These are phyloP conservation scores for Henricia sp. DNA, from an alignment of 53 echinoderm and acorn worm genomes.

Conservation along the genomic window DNA sequence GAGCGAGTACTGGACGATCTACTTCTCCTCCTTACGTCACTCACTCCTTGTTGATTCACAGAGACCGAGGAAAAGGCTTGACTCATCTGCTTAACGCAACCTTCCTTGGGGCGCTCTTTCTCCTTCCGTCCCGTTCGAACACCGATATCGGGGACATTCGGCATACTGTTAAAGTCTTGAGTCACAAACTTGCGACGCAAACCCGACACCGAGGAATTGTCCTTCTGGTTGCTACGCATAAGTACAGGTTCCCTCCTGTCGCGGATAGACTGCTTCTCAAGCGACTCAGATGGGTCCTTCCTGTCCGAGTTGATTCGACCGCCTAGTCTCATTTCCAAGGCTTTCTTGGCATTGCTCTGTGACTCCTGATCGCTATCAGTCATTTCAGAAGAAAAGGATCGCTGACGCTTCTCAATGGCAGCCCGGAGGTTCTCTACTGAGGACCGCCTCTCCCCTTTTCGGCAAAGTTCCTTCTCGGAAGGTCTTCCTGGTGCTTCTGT, in stretches of 20 bases:
- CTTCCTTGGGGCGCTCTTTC: conserved; percentile 79
- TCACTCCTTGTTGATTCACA: conserved; percentile 30
- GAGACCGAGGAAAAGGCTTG: conserved; percentile 79
- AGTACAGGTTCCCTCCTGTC: conserved; percentile 62
- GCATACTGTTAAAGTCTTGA: conserved; percentile 66
- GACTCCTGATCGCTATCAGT: conserved; percentile 80
- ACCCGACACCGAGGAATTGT: conserved; percentile 68
- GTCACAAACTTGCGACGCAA: conserved; percentile 76
- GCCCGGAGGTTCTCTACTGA: conserved; percentile 37
- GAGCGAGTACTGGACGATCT: conserved; percentile 72
- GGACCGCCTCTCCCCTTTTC: conserved; percentile 53
- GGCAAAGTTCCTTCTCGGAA: conserved; percentile 23
- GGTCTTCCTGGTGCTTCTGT: background rate
- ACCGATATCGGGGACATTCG: conserved; percentile 65
- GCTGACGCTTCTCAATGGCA: conserved; percentile 45
- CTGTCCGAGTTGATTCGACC: conserved; percentile 63
- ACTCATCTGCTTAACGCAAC: conserved; percentile 89
- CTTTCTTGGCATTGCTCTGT: conserved; percentile 57
- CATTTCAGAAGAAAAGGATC: conserved; percentile 63
- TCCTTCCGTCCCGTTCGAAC: conserved; percentile 63
- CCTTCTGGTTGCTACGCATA: conserved; percentile 51
- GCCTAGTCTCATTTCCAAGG: conserved; percentile 46
- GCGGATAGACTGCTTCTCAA: conserved; percentile 61
- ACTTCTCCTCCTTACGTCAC: conserved; percentile 60
- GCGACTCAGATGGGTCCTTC: conserved; percentile 74